These are phyloP conservation scores for Peromyscus eremicus DNA, from an alignment of 2,797 vertebrate genomes.

Conservation along the genomic window DNA sequence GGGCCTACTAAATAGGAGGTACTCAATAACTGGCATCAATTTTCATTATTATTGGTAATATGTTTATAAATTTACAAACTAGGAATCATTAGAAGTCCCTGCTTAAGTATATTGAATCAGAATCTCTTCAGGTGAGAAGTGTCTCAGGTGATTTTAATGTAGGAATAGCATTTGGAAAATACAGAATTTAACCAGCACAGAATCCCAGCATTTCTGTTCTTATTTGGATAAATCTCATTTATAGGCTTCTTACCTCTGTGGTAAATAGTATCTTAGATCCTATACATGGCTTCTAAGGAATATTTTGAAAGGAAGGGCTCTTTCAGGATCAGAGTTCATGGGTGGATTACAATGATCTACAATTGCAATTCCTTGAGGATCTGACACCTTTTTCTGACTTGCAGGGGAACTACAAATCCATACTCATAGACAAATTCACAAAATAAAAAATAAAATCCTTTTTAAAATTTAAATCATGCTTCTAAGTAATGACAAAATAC, in stretches of 20 bases:
- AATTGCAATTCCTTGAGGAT: not conserved
- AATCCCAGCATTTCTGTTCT: not conserved
- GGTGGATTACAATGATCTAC: not conserved
- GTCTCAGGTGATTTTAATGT: not conserved
- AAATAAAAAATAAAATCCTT: not conserved
- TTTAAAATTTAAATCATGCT: slow-evolving; percentile 58
- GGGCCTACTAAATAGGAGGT: not conserved
- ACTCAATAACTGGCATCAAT: not conserved
- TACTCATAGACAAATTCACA: not conserved
- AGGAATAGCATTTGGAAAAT: not conserved
- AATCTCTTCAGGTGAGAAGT: not conserved
- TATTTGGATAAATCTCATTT: not conserved
- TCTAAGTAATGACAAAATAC: slow-evolving; percentile 27
- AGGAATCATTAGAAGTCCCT: not conserved
- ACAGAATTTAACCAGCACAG: not conserved
- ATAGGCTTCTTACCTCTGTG: not conserved
- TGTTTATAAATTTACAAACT: not conserved
- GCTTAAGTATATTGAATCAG: not conserved
- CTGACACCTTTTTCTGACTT: not conserved
- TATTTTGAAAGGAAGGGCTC: not conserved
- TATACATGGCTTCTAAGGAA: not conserved
- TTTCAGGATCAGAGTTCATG: not conserved
- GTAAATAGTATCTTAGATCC: not conserved
- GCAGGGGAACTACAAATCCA: not conserved
- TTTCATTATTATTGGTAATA: not conserved